A percentile compares a stretch with the other conserved stretches of the same genome.
phyloP scores from a whole-genome alignment of 2,888 invertebrate species.

The Limnephilus auricula region DNA sequence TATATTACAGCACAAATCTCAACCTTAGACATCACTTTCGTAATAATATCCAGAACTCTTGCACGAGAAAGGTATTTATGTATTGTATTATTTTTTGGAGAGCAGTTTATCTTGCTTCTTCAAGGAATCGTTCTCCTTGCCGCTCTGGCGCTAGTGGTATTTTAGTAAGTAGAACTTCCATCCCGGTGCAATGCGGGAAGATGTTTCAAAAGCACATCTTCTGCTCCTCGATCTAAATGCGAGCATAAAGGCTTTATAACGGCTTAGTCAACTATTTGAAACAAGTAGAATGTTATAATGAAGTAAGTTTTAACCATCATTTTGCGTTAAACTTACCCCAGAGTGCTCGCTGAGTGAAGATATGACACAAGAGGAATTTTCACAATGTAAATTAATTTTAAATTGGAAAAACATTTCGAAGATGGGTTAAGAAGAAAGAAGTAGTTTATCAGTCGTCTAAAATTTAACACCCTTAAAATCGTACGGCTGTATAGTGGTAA shows the following conservation, averaged over 20 bases:
- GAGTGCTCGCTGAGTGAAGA: slow-evolving; percentile 32
- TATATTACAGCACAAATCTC: too few species aligned
- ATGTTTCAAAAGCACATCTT: slow-evolving; percentile 19
- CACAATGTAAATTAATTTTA: slow-evolving; percentile 13
- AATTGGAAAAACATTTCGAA: background rate
- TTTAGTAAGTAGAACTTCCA: too few species aligned
- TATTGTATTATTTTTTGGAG: too few species aligned
- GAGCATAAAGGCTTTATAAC: slow-evolving; percentile 56
- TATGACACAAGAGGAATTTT: slow-evolving; percentile 37
- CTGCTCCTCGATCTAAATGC: slow-evolving; percentile 51
- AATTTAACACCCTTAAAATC: too few species aligned
- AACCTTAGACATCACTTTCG: too few species aligned
- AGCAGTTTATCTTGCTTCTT: background rate
- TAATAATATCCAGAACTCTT: background rate
- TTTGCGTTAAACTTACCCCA: slow-evolving; percentile 39
- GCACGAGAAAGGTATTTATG: too few species aligned
- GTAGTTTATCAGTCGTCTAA: too few species aligned
- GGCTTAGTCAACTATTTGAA: slow-evolving; percentile 60
- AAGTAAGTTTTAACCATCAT: slow-evolving; percentile 63
- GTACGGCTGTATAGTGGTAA: too few species aligned
- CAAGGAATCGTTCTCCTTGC: background rate
- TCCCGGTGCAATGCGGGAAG: background rate
- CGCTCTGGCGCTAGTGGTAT: background rate
- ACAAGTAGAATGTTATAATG: slow-evolving; percentile 63
- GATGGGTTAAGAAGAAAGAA: background rate